phyloP scores from a whole-genome alignment of 2,797 vertebrate genomes.

The Astyanax mexicanus region DNA sequence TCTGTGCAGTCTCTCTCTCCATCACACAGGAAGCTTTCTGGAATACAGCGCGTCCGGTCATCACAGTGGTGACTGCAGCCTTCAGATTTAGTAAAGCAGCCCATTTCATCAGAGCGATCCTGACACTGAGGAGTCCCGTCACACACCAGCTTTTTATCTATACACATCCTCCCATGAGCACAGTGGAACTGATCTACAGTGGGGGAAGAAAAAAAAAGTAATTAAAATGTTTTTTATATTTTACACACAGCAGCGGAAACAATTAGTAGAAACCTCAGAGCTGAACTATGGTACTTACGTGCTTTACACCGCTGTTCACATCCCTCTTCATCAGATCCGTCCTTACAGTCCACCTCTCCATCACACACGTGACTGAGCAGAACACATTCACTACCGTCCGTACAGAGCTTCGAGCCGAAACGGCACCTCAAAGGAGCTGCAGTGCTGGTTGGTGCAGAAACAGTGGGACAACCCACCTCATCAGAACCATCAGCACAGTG shows the following conservation, averaged over 20 bases:
- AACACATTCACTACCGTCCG: constrained; percentile 77
- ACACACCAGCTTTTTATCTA: constrained; percentile 63
- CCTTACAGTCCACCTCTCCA: constrained; percentile 82
- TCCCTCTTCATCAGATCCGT: constrained; percentile 84
- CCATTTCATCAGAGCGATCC: constrained; percentile 74
- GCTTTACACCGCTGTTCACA: constrained; percentile 72
- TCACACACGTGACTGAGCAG: constrained; percentile 80
- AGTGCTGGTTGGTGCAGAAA: not conserved
- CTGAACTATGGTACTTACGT: constrained; percentile 31
- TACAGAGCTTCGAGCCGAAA: constrained; percentile 71
- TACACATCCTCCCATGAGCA: constrained; percentile 58
- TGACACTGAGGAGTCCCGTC: constrained; percentile 76
- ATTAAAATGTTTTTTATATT: no score
- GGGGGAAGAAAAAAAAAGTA: no score
- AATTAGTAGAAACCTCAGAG: not conserved
- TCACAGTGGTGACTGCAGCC: constrained; percentile 77
- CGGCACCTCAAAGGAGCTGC: constrained; percentile 56
- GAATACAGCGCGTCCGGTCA: constrained; percentile 69
- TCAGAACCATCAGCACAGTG: constrained; percentile 75
- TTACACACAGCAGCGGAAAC: no score
- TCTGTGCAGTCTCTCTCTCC: constrained; percentile 78
- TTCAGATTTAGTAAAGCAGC: constrained; percentile 71
- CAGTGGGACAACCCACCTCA: constrained; percentile 63
- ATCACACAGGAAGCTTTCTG: constrained; percentile 76
- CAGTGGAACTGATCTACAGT: constrained; percentile 78